phyloP scores from a whole-genome alignment of 2,888 invertebrate species.

The Chalcosyrphus nemorum region DNA sequence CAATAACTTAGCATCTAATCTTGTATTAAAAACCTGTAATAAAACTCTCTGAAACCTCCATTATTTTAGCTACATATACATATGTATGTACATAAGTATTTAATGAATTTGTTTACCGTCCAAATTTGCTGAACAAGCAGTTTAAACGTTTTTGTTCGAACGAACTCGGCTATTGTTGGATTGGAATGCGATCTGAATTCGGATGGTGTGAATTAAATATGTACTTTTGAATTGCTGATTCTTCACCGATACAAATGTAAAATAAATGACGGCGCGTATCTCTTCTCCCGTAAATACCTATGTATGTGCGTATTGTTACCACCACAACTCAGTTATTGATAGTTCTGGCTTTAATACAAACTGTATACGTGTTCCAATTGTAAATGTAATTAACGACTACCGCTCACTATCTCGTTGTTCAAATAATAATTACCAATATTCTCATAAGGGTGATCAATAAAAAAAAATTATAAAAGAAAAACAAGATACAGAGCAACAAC shows the following conservation, averaged over 20 bases:
- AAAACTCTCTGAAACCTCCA: too few relatives aligned
- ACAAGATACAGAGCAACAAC: slow-evolving; percentile 29
- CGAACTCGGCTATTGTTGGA: background rate
- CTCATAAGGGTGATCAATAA: slow-evolving; percentile 33
- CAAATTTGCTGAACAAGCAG: background rate
- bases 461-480: slow-evolving; percentile 9
- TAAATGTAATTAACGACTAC: slow-evolving; percentile 45
- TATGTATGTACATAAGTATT: too few relatives aligned
- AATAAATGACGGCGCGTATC: background rate
- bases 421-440: slow-evolving; percentile 43
- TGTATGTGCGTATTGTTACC: slow-evolving; percentile 7
- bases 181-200: background rate
- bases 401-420: slow-evolving; percentile 26
- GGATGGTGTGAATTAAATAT: background rate
- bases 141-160: background rate
- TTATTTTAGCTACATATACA: too few relatives aligned
- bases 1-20: too few relatives aligned
- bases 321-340: slow-evolving; percentile 16
- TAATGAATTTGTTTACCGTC: too few relatives aligned
- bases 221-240: background rate
- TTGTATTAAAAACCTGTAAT: too few relatives aligned
- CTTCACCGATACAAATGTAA: background rate
- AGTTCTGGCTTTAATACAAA: slow-evolving; percentile 12
- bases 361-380: slow-evolving; percentile 26
- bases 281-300: background rate